Evolutionary conservation across 2,113 vertebrate species (phyloP).

Genomic region (Falco punctatus): DNA sequence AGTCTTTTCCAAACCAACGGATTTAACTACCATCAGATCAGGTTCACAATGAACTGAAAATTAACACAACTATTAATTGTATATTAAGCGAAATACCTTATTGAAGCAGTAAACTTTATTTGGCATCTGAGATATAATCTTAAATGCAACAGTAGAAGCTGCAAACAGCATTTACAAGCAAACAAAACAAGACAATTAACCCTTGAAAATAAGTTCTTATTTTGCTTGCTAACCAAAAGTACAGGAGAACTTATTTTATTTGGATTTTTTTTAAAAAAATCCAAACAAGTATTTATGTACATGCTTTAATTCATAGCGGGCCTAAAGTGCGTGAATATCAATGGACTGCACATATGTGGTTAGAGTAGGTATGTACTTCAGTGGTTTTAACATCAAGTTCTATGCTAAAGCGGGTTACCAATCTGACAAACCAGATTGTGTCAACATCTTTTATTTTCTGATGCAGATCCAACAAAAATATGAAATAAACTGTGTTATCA

Average conservation of each 20-base stretch:
- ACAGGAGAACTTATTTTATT: rapidly evolving
- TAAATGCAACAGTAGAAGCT: not conserved
- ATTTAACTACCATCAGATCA: not conserved
- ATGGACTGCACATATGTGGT: not conserved
- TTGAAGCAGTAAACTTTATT: not conserved
- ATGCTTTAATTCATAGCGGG: not conserved
- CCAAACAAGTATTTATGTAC: not conserved
- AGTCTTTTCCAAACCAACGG: not conserved
- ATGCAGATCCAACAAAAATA: not conserved
- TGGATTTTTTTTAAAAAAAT: not conserved
- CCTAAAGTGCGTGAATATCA: not conserved
- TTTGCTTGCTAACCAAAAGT: not conserved
- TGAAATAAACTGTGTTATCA: not conserved
- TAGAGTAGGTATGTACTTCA: not conserved
- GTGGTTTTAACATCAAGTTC: not conserved
- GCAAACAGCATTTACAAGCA: not conserved
- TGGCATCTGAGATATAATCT: not conserved
- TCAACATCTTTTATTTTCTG: not conserved
- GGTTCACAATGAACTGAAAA: not conserved
- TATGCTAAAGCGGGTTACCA: not conserved
- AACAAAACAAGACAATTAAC: not conserved
- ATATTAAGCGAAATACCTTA: not conserved
- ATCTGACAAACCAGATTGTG: not conserved
- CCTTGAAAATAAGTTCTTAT: not conserved
- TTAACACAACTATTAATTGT: not conserved